phyloP scores from a whole-genome alignment of 2,888 invertebrate species.

The Neoitamus cyanurus region DNA sequence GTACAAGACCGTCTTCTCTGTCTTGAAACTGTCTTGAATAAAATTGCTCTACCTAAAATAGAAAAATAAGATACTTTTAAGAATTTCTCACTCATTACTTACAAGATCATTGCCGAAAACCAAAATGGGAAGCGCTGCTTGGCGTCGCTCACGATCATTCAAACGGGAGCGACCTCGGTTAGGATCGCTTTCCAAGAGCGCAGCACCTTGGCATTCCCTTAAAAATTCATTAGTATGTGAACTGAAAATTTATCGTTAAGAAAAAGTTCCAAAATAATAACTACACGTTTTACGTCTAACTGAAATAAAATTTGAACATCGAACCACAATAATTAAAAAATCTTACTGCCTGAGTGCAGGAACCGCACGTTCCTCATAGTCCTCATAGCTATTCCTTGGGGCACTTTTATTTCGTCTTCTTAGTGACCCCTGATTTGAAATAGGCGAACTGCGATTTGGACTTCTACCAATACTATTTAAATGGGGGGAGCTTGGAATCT shows the following conservation, averaged over 20 bases:
- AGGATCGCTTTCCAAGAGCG: conserved; percentile 66
- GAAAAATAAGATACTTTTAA: neutral
- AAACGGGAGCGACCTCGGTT: conserved; percentile 69
- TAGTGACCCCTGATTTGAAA: conserved; percentile 70
- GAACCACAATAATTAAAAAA: neutral
- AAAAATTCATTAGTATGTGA: conserved; percentile 87
- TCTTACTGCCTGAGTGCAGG: conserved; percentile 87
- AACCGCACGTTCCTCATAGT: conserved; percentile 86
- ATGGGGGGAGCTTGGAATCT: conserved; percentile 63
- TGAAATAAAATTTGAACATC: neutral
- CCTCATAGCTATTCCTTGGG: conserved; percentile 79
- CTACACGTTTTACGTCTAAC: neutral
- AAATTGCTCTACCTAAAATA: conserved; percentile 82
- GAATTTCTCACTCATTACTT: conserved; percentile 53
- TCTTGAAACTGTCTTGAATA: conserved; percentile 91
- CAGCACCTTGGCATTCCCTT: conserved; percentile 73
- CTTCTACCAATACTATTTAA: conserved; percentile 59
- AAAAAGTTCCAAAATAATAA: conserved; percentile 47
- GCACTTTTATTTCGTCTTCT: conserved; percentile 77
- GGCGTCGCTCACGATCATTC: conserved; percentile 84
- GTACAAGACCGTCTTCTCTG: conserved; percentile 86
- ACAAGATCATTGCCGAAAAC: conserved; percentile 92
- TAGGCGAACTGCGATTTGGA: conserved; percentile 69
- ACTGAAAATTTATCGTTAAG: conserved; percentile 66
- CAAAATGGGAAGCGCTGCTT: conserved; percentile 89